Evolutionary conservation across 1,140 invertebrate genomes (phyloP), one percentile per base, ranked within the genome.

Genomic region (Rhopalosiphum padi): DNA sequence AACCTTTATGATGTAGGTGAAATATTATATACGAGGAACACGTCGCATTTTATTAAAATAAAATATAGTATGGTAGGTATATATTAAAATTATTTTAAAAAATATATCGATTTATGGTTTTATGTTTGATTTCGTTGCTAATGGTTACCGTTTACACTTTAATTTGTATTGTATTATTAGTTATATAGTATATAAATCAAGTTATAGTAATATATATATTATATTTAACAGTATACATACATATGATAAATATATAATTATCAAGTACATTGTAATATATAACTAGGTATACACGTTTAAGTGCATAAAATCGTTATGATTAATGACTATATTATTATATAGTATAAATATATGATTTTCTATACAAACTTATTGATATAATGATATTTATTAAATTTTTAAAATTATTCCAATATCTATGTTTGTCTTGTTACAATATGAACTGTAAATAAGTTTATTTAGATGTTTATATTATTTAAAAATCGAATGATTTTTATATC

Each of bases 41-140:
- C 30, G 30, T 68, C 30, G 30, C n/a, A n/a, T 68, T n/a, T n/a
- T 60, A 60, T 30, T 25, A 25, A 11, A 2, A 68, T 60, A 60
- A 30, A 60, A 60, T 60, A 30, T 11, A 7, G 9, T 46, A 46
- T 46, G 23, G 55, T 60, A 60, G 8, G 9, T 53, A 23, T 30
- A 8, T 60, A n/a, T n/a, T 30, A 86, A 86, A 41, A 86, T 46
- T 22, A 35, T 88, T 53, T 48, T 35, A 25, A 53, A 60, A 90
- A 90, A 55, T 11, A 60, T 90, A 90, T 90, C 5, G 88, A 60
- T 90, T 37, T 41, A 90, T 25, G 4, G 43, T 86, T 35, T 53
- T 90, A 41, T 90, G 88, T 90, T 90, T 90, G 23, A 90, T 90
- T 60, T 60, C 18, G 88, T 90, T 60, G 53, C 51, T 30, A 90